Evolutionary conservation across 1,140 invertebrate genomes (phyloP).

Genomic region (Drosophila ananassae): DNA sequence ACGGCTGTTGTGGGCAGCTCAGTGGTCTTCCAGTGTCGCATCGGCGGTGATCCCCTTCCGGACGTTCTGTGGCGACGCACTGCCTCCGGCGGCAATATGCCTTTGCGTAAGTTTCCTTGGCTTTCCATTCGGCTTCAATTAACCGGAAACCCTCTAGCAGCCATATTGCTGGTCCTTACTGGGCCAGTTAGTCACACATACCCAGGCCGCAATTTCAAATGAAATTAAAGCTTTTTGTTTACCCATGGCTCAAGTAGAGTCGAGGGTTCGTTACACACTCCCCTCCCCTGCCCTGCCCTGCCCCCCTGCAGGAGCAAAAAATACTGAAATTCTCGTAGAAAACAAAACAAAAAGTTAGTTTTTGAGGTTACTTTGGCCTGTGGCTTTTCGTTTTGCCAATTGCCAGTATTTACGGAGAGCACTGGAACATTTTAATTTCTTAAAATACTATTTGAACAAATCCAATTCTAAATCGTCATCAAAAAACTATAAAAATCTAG

Average conservation of each 20-base stretch:
- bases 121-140: constrained; percentile 66
- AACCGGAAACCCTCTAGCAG: constrained; percentile 61
- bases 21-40: constrained; percentile 91
- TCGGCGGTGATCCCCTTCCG: constrained; percentile 90
- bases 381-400: constrained; percentile 66
- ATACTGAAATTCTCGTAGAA: constrained; percentile 13
- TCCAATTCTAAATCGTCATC: too few species aligned
- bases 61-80: constrained; percentile 90
- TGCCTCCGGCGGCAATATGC: constrained; percentile 89
- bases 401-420: constrained; percentile 46
- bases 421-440: constrained; percentile 37
- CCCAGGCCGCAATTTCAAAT: constrained; percentile 60
- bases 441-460: too few species aligned
- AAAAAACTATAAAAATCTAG: background rate
- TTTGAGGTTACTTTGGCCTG: constrained; percentile 73
- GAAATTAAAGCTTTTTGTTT: constrained; percentile 75
- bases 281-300: background rate
- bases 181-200: constrained; percentile 39
- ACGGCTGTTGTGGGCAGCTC: constrained; percentile 89
- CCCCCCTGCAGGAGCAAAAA: constrained; percentile 3
- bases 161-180: constrained; percentile 48
- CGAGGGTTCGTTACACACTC: constrained; percentile 32
- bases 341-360: constrained; percentile 63
- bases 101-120: constrained; percentile 85
- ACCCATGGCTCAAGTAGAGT: constrained; percentile 35